These are phyloP conservation scores for Hippolais icterina DNA, from an alignment of 2,113 vertebrate species.

Conservation along the genomic window DNA sequence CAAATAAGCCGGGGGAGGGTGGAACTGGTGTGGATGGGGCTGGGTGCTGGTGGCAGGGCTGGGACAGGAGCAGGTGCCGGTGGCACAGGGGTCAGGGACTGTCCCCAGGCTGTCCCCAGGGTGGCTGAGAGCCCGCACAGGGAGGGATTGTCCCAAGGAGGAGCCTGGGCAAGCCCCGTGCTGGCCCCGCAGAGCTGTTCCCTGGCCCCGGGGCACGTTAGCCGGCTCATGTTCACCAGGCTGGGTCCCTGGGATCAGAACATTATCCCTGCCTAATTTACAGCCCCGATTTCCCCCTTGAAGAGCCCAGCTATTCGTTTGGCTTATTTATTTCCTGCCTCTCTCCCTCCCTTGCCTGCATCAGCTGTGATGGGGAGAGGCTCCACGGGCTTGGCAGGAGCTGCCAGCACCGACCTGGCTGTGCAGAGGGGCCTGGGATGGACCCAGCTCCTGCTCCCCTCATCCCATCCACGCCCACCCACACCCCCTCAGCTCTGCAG, in stretches of 20 bases:
- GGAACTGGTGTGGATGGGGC: rapidly evolving
- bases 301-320: neutral
- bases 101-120: neutral
- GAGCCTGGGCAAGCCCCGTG: rapidly evolving
- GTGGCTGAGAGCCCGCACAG: neutral
- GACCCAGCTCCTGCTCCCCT: neutral
- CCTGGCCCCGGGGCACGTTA: rapidly evolving
- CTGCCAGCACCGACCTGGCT: rapidly evolving
- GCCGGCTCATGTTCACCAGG: neutral
- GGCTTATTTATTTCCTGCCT: neutral
- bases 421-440: neutral
- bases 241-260: neutral
- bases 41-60: neutral
- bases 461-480: neutral
- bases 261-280: neutral
- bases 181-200: neutral
- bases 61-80: rapidly evolving
- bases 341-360: neutral
- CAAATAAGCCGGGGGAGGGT: constrained; percentile 42
- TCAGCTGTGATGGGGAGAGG: neutral
- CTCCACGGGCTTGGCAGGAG: rapidly evolving
- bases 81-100: rapidly evolving
- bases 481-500: neutral
- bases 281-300: neutral
- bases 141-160: rapidly evolving